Conservation (phyloP, 2,113 vertebrate species). For the Xenus cinereus region DNA sequence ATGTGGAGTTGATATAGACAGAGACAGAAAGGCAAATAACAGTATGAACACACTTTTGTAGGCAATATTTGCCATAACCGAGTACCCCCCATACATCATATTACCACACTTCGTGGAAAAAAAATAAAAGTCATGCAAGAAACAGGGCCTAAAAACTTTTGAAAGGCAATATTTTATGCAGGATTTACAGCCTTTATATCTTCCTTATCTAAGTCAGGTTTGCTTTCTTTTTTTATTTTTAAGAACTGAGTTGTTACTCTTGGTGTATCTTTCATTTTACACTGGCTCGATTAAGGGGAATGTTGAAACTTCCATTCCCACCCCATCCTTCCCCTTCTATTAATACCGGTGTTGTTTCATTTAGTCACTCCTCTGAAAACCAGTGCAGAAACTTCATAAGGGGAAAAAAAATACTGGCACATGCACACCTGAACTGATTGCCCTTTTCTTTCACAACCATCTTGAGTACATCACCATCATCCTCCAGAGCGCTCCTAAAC, state of each 20-base stretch:
- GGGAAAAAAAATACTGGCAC: slow-evolving; percentile 31
- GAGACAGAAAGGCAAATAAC: slow-evolving; percentile 74
- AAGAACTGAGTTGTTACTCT: not conserved
- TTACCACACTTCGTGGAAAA: slow-evolving; percentile 35
- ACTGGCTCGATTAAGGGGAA: not conserved
- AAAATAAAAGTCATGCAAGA: not conserved
- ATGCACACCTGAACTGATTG: slow-evolving; percentile 44
- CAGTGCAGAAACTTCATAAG: not conserved
- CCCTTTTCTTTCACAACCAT: slow-evolving; percentile 29
- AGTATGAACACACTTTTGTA: slow-evolving; percentile 64
- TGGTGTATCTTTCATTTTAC: not conserved
- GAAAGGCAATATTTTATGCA: not conserved
- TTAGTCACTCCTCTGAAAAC: not conserved
- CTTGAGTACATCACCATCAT: not conserved
- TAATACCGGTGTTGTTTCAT: not conserved
- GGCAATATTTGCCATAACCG: slow-evolving; percentile 59
- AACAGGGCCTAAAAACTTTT: not conserved
- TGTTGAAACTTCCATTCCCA: not conserved
- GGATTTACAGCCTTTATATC: slow-evolving; percentile 28
- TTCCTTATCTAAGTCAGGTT: not conserved
- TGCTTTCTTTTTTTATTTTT: not conserved
- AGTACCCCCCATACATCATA: slow-evolving; percentile 32
- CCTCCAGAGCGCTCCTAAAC: slow-evolving; percentile 65
- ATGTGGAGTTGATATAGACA: slow-evolving; percentile 79
- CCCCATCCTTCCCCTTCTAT: not conserved